Conservation (phyloP, 1,140 invertebrate genomes). For the Phthorimaea operculella region DNA sequence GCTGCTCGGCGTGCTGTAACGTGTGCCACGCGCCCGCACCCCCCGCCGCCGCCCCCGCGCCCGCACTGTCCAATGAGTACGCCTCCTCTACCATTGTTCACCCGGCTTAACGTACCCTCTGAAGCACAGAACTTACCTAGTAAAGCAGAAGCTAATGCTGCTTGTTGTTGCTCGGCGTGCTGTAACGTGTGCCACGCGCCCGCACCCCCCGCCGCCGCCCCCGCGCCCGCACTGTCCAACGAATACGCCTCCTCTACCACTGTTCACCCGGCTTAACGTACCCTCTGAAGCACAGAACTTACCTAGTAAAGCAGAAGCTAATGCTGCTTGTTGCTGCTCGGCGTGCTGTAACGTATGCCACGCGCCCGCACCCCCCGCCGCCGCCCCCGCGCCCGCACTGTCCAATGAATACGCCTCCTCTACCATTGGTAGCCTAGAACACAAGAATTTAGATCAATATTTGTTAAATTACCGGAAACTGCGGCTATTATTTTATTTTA, state of each 20-base stretch:
- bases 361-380: conserved; percentile 46
- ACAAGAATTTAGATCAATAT: background rate
- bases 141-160: conserved; percentile 82
- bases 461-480: too few species aligned
- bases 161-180: conserved; percentile 85
- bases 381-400: conserved; percentile 51
- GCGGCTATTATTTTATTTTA: too few species aligned
- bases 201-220: conserved; percentile 38
- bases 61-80: conserved; percentile 69
- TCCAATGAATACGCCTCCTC: conserved; percentile 78
- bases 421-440: conserved; percentile 76
- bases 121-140: too few species aligned
- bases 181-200: conserved; percentile 67
- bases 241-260: conserved; percentile 81
- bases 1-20: conserved; percentile 79
- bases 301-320: conserved; percentile 83
- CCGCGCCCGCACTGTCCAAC: conserved; percentile 65
- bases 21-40: conserved; percentile 60
- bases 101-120: too few species aligned
- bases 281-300: too few species aligned
- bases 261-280: too few species aligned
- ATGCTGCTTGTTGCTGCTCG: conserved; percentile 83
- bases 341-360: conserved; percentile 74
- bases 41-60: conserved; percentile 53
- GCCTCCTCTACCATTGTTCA: conserved; percentile 83